phyloP scores from a whole-genome alignment of 2,888 invertebrate species.

The Isotomurus palustris region DNA sequence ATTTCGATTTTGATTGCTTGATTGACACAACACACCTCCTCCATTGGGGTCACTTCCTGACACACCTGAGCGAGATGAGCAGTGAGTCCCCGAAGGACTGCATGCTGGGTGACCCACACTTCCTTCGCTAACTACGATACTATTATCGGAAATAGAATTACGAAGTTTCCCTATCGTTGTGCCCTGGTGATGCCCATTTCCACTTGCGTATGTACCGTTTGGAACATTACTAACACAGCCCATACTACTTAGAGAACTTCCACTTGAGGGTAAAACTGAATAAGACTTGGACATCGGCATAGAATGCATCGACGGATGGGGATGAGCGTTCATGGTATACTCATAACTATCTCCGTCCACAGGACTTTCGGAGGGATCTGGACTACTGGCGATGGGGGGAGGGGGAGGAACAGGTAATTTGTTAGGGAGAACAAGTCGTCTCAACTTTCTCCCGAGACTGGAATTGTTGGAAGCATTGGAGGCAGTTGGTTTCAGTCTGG shows the following conservation, averaged over 20 bases:
- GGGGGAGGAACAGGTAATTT: slow-evolving; percentile 22
- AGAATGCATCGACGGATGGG: no score
- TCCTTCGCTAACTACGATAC: slow-evolving; percentile 28
- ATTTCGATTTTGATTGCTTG: slow-evolving; percentile 20
- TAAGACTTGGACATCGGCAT: slow-evolving; percentile 2
- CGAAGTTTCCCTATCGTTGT: slow-evolving; percentile 25
- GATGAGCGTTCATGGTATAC: not conserved
- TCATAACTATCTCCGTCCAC: slow-evolving; percentile 3
- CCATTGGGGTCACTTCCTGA: not conserved
- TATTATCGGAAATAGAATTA: slow-evolving; percentile 44
- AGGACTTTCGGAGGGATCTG: not conserved
- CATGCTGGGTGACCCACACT: not conserved
- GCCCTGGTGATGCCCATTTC: not conserved
- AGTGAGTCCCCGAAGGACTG: not conserved
- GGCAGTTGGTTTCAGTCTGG: slow-evolving; percentile 15
- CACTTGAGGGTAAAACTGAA: not conserved
- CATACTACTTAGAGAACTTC: not conserved
- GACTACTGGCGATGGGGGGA: not conserved
- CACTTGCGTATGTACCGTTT: slow-evolving; percentile 6
- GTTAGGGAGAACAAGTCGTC: slow-evolving; percentile 42
- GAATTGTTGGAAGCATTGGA: slow-evolving; percentile 25
- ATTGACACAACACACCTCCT: slow-evolving; percentile 6
- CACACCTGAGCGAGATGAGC: not conserved
- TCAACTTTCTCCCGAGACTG: slow-evolving; percentile 39
- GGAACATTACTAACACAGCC: no score